phyloP scores from a whole-genome alignment of 2,888 invertebrate species.

The Meiosimyza decipiens region DNA sequence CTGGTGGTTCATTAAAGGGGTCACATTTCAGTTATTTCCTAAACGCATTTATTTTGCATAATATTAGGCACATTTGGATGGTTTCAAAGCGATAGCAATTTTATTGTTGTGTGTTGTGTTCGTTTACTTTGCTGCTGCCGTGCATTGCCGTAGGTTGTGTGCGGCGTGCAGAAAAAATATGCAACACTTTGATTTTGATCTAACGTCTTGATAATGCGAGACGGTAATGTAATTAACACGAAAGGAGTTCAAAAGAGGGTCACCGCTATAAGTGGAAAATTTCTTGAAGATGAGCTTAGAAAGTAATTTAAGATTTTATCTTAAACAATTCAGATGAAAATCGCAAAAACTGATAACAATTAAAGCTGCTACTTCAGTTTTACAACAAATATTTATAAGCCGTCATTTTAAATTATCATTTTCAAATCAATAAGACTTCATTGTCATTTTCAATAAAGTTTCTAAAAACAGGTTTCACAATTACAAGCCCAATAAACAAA shows the following conservation, averaged over 20 bases:
- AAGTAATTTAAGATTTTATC: no score
- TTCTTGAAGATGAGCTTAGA: background rate
- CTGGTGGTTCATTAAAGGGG: conserved; percentile 46
- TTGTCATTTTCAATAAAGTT: no score
- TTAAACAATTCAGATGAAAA: no score
- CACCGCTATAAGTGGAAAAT: background rate
- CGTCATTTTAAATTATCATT: no score
- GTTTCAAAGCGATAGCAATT: background rate
- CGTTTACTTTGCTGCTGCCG: conserved; percentile 4
- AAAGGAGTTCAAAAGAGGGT: background rate
- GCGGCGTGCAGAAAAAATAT: conserved; percentile 23
- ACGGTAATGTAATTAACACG: conserved; percentile 31
- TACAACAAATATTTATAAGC: no score
- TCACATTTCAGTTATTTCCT: conserved; percentile 54
- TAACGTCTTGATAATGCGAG: conserved; percentile 29
- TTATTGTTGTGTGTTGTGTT: conserved; percentile 4
- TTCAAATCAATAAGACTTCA: no score
- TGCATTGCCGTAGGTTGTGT: background rate
- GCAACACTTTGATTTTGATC: conserved; percentile 39
- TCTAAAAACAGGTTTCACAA: no score
- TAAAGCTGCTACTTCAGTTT: no score
- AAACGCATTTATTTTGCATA: conserved; percentile 51
- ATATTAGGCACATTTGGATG: conserved; percentile 20
- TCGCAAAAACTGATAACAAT: no score
- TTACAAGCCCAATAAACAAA: no score